These are phyloP conservation scores for Tiphia femorata DNA, from an alignment of 2,888 invertebrate genomes.

Conservation along the genomic window DNA sequence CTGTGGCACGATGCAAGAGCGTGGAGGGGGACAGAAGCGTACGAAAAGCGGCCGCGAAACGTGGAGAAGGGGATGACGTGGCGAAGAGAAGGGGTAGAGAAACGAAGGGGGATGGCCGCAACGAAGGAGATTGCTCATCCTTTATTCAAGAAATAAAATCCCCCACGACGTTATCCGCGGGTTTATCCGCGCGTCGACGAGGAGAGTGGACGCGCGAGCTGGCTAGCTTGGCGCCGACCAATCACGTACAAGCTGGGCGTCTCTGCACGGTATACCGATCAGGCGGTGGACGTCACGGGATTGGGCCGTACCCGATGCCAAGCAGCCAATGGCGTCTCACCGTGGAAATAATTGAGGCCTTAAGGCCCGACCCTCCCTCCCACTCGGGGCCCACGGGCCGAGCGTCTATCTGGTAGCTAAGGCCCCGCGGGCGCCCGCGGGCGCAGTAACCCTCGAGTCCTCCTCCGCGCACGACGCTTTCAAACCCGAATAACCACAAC, in stretches of 20 bases:
- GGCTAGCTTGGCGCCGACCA: conserved; percentile 21
- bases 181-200: conserved; percentile 24
- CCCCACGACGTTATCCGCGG: conserved; percentile 43
- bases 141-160: conserved; percentile 52
- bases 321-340: conserved; percentile 46
- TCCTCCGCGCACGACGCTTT: conserved; percentile 66
- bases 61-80: neutral
- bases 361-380: conserved; percentile 47
- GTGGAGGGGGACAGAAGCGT: neutral
- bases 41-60: neutral
- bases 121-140: too few species aligned
- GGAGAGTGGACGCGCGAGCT: neutral
- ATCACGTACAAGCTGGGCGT: conserved; percentile 36
- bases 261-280: conserved; percentile 11
- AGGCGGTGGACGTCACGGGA: conserved; percentile 4
- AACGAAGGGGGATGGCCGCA: conserved; percentile 11
- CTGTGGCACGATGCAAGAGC: neutral
- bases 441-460: conserved; percentile 69
- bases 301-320: conserved; percentile 25
- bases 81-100: neutral
- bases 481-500: conserved; percentile 55
- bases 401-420: conserved; percentile 66
- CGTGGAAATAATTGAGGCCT: conserved; percentile 38
- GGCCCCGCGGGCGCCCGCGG: conserved; percentile 68
- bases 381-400: conserved; percentile 28